phyloP scores from a whole-genome alignment of 2,113 vertebrate species.

The Bostrychus sinensis region DNA sequence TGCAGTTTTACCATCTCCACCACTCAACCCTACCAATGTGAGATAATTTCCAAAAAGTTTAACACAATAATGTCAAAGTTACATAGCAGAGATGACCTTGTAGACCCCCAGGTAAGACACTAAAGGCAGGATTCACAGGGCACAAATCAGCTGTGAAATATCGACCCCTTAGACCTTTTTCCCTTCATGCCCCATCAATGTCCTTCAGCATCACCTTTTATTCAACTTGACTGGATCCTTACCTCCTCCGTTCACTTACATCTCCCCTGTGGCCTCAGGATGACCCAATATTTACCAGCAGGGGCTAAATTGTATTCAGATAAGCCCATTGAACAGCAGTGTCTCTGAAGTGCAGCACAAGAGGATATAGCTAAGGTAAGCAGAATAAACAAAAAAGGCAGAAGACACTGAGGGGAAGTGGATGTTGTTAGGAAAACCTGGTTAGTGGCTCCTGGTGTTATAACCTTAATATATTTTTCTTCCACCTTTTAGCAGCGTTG shows the following conservation, averaged over 20 bases:
- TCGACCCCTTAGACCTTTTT: conserved; percentile 20
- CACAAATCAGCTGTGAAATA: conserved; percentile 30
- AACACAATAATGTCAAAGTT: no score
- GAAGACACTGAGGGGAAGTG: not conserved
- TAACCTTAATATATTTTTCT: not conserved
- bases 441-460: not conserved
- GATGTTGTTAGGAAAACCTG: no score
- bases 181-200: conserved; percentile 10
- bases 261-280: not conserved
- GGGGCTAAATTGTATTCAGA: not conserved
- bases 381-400: conserved; percentile 1
- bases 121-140: no score
- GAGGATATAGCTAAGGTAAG: not conserved
- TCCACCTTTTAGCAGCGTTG: conserved; percentile 15
- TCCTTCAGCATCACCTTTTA: conserved; percentile 13
- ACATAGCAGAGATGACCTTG: no score
- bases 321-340: not conserved
- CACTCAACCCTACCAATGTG: no score
- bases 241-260: not conserved
- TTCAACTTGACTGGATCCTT: conserved; percentile 9
- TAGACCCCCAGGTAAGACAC: no score
- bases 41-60: no score
- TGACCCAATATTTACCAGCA: not conserved
- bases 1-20: no score
- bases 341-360: not conserved